Percentiles rank a stretch among this genome's conserved stretches.
Evolutionary conservation across 1,140 invertebrate genomes (phyloP).

Genomic region (Rhagoletis zephyria): DNA sequence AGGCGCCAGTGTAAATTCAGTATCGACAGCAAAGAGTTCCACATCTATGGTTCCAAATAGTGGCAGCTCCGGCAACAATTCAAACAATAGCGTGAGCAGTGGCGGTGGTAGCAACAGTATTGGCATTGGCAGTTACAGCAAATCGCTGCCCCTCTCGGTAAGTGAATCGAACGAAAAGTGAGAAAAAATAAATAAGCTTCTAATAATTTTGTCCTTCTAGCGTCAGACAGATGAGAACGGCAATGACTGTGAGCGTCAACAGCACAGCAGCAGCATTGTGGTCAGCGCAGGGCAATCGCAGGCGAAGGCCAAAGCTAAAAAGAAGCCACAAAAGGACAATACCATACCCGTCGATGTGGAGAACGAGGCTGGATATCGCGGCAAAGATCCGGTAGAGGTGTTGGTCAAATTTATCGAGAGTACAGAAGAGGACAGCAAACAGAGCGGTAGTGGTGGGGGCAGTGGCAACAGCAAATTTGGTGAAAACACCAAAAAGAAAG

Average conservation of each 20-base stretch:
- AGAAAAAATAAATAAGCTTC: background rate
- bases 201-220: slow-evolving; percentile 59
- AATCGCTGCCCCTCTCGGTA: slow-evolving; percentile 17
- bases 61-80: background rate
- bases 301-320: slow-evolving; percentile 61
- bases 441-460: slow-evolving; percentile 32
- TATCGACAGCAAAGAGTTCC: background rate
- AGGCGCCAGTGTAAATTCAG: background rate
- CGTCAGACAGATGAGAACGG: slow-evolving; percentile 75
- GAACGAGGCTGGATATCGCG: slow-evolving; percentile 76
- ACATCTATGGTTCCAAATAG: background rate
- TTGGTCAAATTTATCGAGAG: slow-evolving; percentile 75
- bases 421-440: slow-evolving; percentile 55
- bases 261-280: slow-evolving; percentile 45
- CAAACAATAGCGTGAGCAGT: background rate
- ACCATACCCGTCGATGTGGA: slow-evolving; percentile 76
- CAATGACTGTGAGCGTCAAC: slow-evolving; percentile 70
- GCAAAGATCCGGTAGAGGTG: slow-evolving; percentile 75
- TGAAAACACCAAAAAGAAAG: slow-evolving; percentile 62
- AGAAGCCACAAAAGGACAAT: slow-evolving; percentile 74
- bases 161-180: background rate
- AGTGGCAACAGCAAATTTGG: slow-evolving; percentile 53
- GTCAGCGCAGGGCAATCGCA: slow-evolving; percentile 56
- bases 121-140: slow-evolving; percentile 6
- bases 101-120: slow-evolving; percentile 5